Evolutionary conservation across 1,140 invertebrate species (phyloP).

Genomic region (Drosophila asahinai): DNA sequence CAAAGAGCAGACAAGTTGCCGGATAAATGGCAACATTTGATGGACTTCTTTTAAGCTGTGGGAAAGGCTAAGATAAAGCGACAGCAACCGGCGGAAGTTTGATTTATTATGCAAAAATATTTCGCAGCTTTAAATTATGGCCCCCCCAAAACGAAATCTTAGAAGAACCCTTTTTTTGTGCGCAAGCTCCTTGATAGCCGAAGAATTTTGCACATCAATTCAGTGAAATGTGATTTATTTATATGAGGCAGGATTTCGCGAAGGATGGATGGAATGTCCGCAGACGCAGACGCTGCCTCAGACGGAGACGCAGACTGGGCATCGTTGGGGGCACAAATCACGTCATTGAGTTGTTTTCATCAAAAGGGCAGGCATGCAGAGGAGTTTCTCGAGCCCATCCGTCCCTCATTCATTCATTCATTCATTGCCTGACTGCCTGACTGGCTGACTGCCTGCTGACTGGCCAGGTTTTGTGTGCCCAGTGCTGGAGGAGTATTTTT

Average conservation of each 20-base stretch:
- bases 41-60: constrained; percentile 41
- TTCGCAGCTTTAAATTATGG: constrained; percentile 63
- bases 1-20: constrained; percentile 63
- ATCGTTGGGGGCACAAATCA: constrained; percentile 73
- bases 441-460: not conserved
- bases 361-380: constrained; percentile 77
- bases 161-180: constrained; percentile 22
- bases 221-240: constrained; percentile 74
- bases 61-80: constrained; percentile 20
- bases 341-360: constrained; percentile 84
- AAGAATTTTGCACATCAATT: constrained; percentile 77
- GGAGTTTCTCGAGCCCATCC: constrained; percentile 19
- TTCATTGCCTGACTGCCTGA: constrained; percentile 15
- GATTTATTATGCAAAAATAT: constrained; percentile 81
- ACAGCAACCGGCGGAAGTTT: constrained; percentile 54
- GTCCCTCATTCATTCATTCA: constrained; percentile 65
- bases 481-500: constrained; percentile 72
- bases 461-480: constrained; percentile 7
- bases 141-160: constrained; percentile 40
- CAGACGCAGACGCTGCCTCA: not conserved
- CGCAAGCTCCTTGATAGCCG: constrained; percentile 10
- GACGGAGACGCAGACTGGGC: constrained; percentile 19
- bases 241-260: constrained; percentile 61
- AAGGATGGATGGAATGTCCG: constrained; percentile 18
- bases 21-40: constrained; percentile 60